These are phyloP conservation scores for Periophthalmodon schlosseri DNA, from an alignment of 2,113 vertebrate genomes.

Conservation along the genomic window DNA sequence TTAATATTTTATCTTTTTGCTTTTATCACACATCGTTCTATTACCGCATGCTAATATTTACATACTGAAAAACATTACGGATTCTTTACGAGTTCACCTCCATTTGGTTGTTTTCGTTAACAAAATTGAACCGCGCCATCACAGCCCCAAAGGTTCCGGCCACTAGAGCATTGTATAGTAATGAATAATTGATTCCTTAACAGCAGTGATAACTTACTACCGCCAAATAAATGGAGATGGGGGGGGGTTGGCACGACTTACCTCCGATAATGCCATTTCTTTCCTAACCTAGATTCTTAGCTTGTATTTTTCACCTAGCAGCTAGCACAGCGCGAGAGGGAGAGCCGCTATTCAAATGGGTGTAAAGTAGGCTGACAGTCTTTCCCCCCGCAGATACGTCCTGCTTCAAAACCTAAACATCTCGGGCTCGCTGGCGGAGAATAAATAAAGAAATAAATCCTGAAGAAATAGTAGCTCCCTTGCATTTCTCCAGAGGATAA, in stretches of 20 bases:
- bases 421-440: slow-evolving; percentile 53
- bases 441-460: slow-evolving; percentile 75
- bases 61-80: not conserved
- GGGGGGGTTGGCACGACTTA: not conserved
- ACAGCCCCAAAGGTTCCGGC: not conserved
- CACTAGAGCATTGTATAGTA: slow-evolving; percentile 13
- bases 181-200: slow-evolving; percentile 51
- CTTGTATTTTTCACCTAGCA: slow-evolving; percentile 69
- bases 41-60: not conserved
- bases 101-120: not conserved
- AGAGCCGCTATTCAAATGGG: slow-evolving; percentile 71
- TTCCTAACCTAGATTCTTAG: slow-evolving; percentile 67
- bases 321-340: slow-evolving; percentile 17
- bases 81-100: not conserved
- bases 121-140: slow-evolving; percentile 17
- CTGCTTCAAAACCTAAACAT: slow-evolving; percentile 71
- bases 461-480: slow-evolving; percentile 67
- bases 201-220: slow-evolving; percentile 33
- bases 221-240: slow-evolving; percentile 2
- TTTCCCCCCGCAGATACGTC: slow-evolving; percentile 61
- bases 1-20: slow-evolving; percentile 1
- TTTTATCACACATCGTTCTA: not conserved
- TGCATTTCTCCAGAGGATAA: slow-evolving; percentile 73
- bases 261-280: slow-evolving; percentile 32
- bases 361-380: slow-evolving; percentile 73